Evolutionary conservation across 1,140 invertebrate species (phyloP).

Genomic region (Meloidogyne hapla): DNA sequence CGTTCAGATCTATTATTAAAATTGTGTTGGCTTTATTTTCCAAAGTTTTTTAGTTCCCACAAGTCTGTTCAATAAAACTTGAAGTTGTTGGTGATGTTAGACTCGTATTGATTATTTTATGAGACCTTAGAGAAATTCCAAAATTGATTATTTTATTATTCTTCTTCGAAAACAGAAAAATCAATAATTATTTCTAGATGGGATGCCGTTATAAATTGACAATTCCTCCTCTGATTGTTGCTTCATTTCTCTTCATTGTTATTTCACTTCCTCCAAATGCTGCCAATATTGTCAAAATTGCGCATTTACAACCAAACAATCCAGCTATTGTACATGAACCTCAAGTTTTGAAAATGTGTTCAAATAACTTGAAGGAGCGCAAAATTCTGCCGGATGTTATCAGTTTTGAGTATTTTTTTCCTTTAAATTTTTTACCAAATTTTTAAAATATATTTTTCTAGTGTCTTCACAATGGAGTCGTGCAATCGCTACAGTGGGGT

Average conservation of each 20-base stretch:
- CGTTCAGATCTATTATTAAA: no score
- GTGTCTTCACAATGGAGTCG: constrained; percentile 58
- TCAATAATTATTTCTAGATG: no score
- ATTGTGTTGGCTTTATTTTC: no score
- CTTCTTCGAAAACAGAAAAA: no score
- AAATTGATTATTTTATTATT: no score
- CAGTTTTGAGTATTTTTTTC: constrained; percentile 47
- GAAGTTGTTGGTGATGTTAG: no score
- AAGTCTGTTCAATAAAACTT: no score
- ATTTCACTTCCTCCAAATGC: background rate
- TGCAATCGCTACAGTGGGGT: constrained; percentile 60
- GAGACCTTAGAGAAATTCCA: no score
- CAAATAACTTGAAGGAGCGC: constrained; percentile 52
- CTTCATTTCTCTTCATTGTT: background rate
- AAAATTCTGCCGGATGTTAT: constrained; percentile 56
- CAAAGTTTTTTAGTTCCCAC: no score
- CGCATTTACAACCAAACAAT: constrained; percentile 57
- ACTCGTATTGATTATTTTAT: no score
- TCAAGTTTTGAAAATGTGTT: constrained; percentile 55
- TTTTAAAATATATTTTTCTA: constrained; percentile 14
- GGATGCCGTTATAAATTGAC: no score
- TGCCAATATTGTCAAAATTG: constrained; percentile 45
- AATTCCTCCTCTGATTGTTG: background rate
- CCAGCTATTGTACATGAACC: constrained; percentile 59
- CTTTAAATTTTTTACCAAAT: no score